Evolutionary conservation across 2,888 invertebrate genomes (phyloP).

Genomic region (Syrista parreyssii): DNA sequence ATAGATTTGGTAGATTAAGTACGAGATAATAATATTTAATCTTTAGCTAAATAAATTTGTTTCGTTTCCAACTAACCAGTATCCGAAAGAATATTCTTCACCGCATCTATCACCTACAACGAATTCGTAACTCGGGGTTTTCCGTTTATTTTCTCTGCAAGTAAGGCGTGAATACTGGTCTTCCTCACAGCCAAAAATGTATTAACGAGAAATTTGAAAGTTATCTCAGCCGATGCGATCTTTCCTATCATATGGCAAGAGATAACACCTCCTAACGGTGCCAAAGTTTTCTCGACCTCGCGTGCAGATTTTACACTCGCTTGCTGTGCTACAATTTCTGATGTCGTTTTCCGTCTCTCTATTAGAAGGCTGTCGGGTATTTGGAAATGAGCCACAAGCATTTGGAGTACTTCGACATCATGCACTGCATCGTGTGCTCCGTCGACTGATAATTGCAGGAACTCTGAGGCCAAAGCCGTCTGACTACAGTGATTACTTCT

Average conservation of each 20-base stretch:
- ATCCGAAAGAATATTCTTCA: background rate
- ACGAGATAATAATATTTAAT: too few species aligned
- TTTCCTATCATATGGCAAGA: background rate
- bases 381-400: background rate
- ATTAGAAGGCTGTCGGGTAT: too few species aligned
- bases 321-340: too few species aligned
- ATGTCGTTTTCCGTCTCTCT: too few species aligned
- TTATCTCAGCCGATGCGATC: background rate
- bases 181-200: background rate
- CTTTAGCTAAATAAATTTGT: too few species aligned
- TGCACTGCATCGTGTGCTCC: slow-evolving; percentile 6
- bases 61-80: too few species aligned
- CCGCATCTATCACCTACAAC: slow-evolving; percentile 28
- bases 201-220: background rate
- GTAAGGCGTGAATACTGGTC: too few species aligned
- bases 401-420: slow-evolving; percentile 7
- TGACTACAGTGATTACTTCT: slow-evolving; percentile 1
- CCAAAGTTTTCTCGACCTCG: background rate
- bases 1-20: too few species aligned
- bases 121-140: too few species aligned
- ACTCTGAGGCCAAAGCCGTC: slow-evolving; percentile 1
- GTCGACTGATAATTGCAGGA: background rate
- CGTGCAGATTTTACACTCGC: too few species aligned
- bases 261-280: slow-evolving; percentile 1
- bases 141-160: too few species aligned